Base-by-base conservation (phyloP, 2,888 invertebrate species). In the Drosophila neutralis region DNA sequence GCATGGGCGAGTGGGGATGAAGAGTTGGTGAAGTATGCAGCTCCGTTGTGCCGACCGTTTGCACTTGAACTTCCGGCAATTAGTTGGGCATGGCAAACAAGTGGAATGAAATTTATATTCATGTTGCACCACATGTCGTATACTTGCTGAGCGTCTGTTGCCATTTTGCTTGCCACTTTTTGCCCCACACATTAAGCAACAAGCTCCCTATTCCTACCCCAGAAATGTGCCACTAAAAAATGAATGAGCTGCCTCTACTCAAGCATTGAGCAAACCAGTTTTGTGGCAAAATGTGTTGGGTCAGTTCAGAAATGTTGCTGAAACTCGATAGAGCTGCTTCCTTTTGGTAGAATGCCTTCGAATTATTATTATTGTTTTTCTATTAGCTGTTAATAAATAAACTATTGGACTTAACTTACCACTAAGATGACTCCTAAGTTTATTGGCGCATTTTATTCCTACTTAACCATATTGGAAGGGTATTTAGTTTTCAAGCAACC, bases 21-120 rank as follows among this genome's bases (percentile, higher is more conserved):
- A 29, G 21, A 4, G 24, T 8, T 24, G 42, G 27, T 48, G 40
- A 64, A 58, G 61, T 75, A 65, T 35, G 56, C 52, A 45, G 52
- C 27, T 66, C 42, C 29, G 8, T 24, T 58, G 33, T 42, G 54
- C 56, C 31, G 64, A 61, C 56, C 38, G 36, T 58, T 72, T 72
- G 62, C 75, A 72, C 70, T 81, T 81, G 73, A 79, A 81, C 81
- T 79, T 85, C 85, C 85, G 87, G 87, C 83, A 81, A 86, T 85
- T 86, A 82, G 81, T 69, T 81, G 73, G 52, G 1, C 36, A 40
- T 27, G 53, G 53, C 38, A 64, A 48, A 40, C 31, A 54, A 73
- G 42, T 67, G 64, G 54, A 57, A 51, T 60, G 42, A 69, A 67
- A 73, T 67, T 66, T 78, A 62, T 73, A 72, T 42, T 56, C 72